Evolutionary conservation across 2,797 vertebrate species (phyloP).

Genomic region (Dermochelys coriacea): DNA sequence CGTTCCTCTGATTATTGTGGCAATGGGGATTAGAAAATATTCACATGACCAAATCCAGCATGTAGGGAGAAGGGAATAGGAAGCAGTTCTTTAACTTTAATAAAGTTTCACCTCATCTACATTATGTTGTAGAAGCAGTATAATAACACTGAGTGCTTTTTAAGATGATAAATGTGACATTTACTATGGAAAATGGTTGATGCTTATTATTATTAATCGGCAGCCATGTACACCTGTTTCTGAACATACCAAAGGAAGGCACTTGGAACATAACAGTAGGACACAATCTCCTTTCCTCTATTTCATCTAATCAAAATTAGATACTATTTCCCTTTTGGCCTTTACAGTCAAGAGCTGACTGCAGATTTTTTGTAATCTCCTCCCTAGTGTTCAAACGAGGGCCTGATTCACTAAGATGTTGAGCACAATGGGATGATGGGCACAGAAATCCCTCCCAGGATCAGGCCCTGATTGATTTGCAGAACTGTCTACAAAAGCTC

Average conservation of each 20-base stretch:
- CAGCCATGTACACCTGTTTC: accelerated
- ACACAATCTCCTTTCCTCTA: not conserved
- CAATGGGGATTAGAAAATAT: not conserved
- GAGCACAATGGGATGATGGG: accelerated
- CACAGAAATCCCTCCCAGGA: not conserved
- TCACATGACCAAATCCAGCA: not conserved
- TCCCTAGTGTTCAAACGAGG: not conserved
- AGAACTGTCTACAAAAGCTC: too few species aligned
- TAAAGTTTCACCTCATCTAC: not conserved
- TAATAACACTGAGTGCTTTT: not conserved
- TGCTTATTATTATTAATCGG: not conserved
- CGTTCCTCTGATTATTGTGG: not conserved
- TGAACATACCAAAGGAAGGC: not conserved
- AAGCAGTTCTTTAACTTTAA: not conserved
- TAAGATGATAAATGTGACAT: not conserved
- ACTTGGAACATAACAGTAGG: accelerated
- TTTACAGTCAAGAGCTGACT: not conserved
- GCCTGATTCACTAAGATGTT: not conserved
- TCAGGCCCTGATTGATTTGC: not conserved
- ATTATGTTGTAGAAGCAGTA: not conserved
- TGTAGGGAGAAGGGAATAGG: not conserved
- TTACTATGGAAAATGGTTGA: not conserved
- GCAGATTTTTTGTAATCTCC: not conserved
- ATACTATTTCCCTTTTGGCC: not conserved
- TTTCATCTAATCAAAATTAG: not conserved